Conservation (phyloP, 64 coral and sea anemone species). For the Dendronephthya gigantea region DNA sequence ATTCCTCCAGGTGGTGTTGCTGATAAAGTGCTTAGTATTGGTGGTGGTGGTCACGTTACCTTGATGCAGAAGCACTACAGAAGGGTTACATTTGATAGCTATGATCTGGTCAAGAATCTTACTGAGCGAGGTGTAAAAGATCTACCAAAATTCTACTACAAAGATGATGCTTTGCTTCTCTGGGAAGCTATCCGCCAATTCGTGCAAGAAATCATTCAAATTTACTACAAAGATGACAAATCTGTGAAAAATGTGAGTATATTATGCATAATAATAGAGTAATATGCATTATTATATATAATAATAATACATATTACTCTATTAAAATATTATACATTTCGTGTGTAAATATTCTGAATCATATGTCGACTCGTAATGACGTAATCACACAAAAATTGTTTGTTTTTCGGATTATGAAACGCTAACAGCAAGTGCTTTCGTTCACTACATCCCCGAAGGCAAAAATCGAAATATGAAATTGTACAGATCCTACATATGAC, state of each 20-base stretch:
- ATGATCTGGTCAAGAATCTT: slow-evolving; percentile 20
- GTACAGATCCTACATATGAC: too few relatives aligned
- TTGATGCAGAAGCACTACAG: slow-evolving; percentile 45
- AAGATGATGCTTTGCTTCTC: slow-evolving; percentile 24
- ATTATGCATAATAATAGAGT: too few relatives aligned
- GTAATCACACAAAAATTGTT: too few relatives aligned
- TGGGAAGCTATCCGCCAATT: neutral
- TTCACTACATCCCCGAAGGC: too few relatives aligned
- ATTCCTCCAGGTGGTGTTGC: slow-evolving; percentile 36
- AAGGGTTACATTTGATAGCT: slow-evolving; percentile 28
- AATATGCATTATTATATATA: too few relatives aligned
- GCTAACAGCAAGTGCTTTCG: too few relatives aligned
- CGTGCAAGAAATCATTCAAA: neutral
- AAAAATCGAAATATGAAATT: too few relatives aligned
- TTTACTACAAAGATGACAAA: neutral
- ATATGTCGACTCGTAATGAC: too few relatives aligned
- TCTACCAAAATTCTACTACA: slow-evolving; percentile 32
- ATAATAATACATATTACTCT: too few relatives aligned
- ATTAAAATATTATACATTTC: too few relatives aligned
- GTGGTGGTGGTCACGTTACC: slow-evolving; percentile 33
- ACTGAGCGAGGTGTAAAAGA: slow-evolving; percentile 27
- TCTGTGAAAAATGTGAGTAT: neutral
- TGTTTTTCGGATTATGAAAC: too few relatives aligned
- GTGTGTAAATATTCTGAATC: too few relatives aligned
- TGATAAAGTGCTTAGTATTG: slow-evolving; percentile 30